Percentiles rank a stretch among this genome's conserved stretches.
These are phyloP conservation scores for Drosophila anomalata DNA, from an alignment of 2,888 invertebrate genomes.

Conservation along the genomic window DNA sequence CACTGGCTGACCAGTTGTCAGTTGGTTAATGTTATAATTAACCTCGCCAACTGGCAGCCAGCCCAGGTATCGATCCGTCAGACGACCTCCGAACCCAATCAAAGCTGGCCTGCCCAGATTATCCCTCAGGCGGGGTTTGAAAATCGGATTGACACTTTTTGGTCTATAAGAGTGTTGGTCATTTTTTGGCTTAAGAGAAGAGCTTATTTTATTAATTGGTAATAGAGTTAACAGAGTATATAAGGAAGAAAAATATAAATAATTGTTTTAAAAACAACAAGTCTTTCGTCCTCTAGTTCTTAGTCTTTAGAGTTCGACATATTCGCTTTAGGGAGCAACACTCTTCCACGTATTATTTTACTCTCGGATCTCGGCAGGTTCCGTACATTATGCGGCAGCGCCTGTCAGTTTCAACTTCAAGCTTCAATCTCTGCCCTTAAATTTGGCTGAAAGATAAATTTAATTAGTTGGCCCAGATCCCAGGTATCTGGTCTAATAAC, in stretches of 20 bases:
- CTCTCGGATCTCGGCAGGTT: no score
- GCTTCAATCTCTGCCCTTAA: neutral
- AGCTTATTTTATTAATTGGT: neutral
- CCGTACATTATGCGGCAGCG: no score
- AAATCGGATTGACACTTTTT: conserved; percentile 26
- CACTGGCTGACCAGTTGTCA: conserved; percentile 68
- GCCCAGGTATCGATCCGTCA: conserved; percentile 36
- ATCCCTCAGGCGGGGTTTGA: conserved; percentile 2
- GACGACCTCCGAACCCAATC: conserved; percentile 33
- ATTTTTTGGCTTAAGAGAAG: neutral
- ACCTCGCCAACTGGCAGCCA: conserved; percentile 39
- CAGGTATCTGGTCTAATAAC: conserved; percentile 12
- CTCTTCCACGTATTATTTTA: no score
- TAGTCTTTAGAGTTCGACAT: no score
- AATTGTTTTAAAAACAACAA: no score
- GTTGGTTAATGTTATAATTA: conserved; percentile 73
- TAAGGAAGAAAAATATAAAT: no score
- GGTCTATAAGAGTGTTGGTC: neutral
- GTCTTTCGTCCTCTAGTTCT: neutral
- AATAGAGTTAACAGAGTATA: neutral
- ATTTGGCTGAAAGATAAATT: neutral
- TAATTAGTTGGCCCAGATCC: conserved; percentile 25
- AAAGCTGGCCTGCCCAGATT: conserved; percentile 27
- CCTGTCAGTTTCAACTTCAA: neutral
- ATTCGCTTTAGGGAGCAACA: no score